These are phyloP conservation scores for Staurois parvus DNA, from an alignment of 2,797 vertebrate genomes.

Conservation along the genomic window DNA sequence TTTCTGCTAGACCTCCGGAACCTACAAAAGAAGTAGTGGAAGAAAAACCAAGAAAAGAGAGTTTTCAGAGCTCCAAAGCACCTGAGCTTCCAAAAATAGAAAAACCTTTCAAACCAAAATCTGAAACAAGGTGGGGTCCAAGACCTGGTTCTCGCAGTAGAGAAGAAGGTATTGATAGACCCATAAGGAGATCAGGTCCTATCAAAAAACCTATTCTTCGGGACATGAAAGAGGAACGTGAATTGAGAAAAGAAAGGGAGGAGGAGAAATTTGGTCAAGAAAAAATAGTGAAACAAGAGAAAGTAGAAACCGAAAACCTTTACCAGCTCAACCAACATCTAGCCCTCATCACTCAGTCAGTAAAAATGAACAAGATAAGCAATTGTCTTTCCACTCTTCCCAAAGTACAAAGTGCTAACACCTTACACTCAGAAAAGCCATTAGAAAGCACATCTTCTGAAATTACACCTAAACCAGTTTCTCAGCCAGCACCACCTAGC, in stretches of 20 bases:
- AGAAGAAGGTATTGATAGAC: slow-evolving; percentile 89
- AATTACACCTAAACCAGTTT: slow-evolving; percentile 64
- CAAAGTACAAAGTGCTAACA: slow-evolving; percentile 68
- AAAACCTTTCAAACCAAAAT: slow-evolving; percentile 91
- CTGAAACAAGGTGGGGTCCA: slow-evolving; percentile 94
- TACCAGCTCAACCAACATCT: slow-evolving; percentile 59
- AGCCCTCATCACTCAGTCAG: slow-evolving; percentile 73
- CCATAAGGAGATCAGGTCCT: slow-evolving; percentile 91
- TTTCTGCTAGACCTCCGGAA: slow-evolving; percentile 75
- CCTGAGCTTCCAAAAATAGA: slow-evolving; percentile 89
- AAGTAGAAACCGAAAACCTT: slow-evolving; percentile 82
- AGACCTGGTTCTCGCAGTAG: slow-evolving; percentile 84
- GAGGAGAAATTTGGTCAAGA: slow-evolving; percentile 76
- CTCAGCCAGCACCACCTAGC: slow-evolving; percentile 50
- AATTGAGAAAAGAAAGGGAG: slow-evolving; percentile 93
- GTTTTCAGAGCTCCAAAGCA: slow-evolving; percentile 76
- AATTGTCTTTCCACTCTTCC: slow-evolving; percentile 6
- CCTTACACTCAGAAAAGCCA: slow-evolving; percentile 62
- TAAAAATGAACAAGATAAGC: slow-evolving; percentile 77
- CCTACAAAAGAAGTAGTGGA: slow-evolving; percentile 81
- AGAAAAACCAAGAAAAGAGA: slow-evolving; percentile 88
- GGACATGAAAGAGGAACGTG: slow-evolving; percentile 98
- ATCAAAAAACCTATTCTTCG: slow-evolving; percentile 97
- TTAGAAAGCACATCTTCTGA: slow-evolving; percentile 63
- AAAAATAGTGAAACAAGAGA: slow-evolving; percentile 75